Evolutionary conservation across 2,113 vertebrate genomes (phyloP).

Genomic region (Rutilus rutilus): DNA sequence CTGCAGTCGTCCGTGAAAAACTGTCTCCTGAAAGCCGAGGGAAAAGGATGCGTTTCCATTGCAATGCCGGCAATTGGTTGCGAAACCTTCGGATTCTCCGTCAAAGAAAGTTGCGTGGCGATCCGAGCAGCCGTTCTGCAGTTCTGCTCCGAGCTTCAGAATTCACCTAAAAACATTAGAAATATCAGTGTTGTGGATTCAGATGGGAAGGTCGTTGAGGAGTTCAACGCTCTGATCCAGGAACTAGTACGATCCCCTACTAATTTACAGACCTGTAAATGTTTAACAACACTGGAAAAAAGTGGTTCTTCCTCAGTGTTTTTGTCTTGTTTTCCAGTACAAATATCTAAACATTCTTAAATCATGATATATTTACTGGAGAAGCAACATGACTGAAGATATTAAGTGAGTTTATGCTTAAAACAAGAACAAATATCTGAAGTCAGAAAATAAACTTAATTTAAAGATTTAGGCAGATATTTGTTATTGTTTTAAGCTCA

Average conservation of each 20-base stretch:
- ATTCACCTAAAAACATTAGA: slow-evolving; percentile 43
- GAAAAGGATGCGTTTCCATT: slow-evolving; percentile 44
- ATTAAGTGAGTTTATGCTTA: too few species aligned
- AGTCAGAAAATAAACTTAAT: too few species aligned
- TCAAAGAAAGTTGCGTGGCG: slow-evolving; percentile 54
- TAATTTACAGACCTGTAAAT: neutral
- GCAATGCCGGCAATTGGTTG: slow-evolving; percentile 54
- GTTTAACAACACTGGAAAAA: neutral
- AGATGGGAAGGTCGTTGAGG: slow-evolving; percentile 48
- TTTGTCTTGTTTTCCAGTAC: too few species aligned
- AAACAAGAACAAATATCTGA: too few species aligned
- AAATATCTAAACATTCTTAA: too few species aligned
- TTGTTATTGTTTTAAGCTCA: too few species aligned
- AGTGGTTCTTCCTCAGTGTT: too few species aligned
- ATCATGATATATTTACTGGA: too few species aligned
- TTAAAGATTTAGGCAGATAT: too few species aligned
- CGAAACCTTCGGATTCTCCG: slow-evolving; percentile 50
- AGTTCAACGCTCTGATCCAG: slow-evolving; percentile 49
- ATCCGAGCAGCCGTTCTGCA: slow-evolving; percentile 47
- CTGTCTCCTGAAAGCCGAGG: slow-evolving; percentile 54
- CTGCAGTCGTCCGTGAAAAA: slow-evolving; percentile 32
- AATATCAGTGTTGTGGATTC: slow-evolving; percentile 57
- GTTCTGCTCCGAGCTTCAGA: slow-evolving; percentile 28
- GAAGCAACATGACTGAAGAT: too few species aligned
- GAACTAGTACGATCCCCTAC: slow-evolving; percentile 42